A percentile compares a stretch with the other conserved stretches of the same genome.
Conservation (phyloP, 2,888 invertebrate species). For the Nemoura dubitans region DNA sequence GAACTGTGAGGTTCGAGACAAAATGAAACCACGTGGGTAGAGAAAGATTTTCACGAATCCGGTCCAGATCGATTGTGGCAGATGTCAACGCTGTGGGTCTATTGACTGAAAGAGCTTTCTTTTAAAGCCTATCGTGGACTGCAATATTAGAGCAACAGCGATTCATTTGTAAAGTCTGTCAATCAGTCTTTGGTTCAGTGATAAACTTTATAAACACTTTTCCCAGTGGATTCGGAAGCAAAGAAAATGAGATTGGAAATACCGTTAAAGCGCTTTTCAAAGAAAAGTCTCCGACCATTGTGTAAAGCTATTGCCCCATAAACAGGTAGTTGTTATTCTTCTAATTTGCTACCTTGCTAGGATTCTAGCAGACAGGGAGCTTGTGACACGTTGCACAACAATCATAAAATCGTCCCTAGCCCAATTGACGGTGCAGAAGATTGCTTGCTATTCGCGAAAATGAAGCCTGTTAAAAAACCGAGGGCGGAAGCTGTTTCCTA, state of each 20-base stretch:
- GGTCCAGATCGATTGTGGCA: slow-evolving; percentile 25
- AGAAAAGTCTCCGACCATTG: background rate
- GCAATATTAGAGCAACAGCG: slow-evolving; percentile 9
- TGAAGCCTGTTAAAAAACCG: background rate
- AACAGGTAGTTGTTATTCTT: background rate
- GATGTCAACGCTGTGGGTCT: slow-evolving; percentile 17
- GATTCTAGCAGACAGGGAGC: background rate
- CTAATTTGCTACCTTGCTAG: background rate
- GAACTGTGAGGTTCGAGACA: background rate
- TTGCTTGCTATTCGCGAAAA: slow-evolving; percentile 14
- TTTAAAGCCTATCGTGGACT: background rate
- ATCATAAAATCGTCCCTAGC: background rate
- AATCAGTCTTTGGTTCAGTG: background rate
- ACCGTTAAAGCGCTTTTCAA: background rate
- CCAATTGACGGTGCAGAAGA: background rate
- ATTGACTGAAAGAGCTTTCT: slow-evolving; percentile 17
- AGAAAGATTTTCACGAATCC: background rate
- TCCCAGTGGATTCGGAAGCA: background rate
- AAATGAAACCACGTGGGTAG: slow-evolving; percentile 21
- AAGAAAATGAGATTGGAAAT: background rate
- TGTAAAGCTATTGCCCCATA: background rate
- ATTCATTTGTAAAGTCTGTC: slow-evolving; percentile 20
- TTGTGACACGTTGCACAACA: background rate
- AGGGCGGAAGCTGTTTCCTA: background rate
- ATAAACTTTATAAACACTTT: background rate